These are phyloP conservation scores for Rhagophthalmus giganteus DNA, from an alignment of 2,888 invertebrate genomes.

Conservation along the genomic window DNA sequence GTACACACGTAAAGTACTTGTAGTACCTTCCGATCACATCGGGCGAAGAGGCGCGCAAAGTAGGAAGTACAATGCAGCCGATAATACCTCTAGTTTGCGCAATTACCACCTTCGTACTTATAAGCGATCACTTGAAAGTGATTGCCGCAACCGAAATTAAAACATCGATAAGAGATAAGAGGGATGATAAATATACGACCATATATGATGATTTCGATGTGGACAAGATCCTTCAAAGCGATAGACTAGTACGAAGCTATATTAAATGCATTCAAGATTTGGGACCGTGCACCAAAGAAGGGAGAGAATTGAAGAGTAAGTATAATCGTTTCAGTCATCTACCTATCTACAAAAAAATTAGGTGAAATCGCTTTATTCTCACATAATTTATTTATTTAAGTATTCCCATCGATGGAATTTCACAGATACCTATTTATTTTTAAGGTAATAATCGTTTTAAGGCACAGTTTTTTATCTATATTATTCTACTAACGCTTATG, in stretches of 20 bases:
- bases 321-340: background rate
- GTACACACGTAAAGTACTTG: too few relatives aligned
- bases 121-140: conserved; percentile 52
- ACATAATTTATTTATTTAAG: background rate
- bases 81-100: conserved; percentile 17
- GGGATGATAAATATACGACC: conserved; percentile 57
- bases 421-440: background rate
- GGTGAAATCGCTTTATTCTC: background rate
- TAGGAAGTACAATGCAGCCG: too few relatives aligned
- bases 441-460: too few relatives aligned
- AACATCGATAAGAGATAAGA: background rate
- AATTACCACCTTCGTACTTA: conserved; percentile 47
- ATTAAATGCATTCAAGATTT: conserved; percentile 65
- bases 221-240: conserved; percentile 64
- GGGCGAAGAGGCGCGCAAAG: too few relatives aligned
- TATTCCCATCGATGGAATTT: background rate
- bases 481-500: too few relatives aligned
- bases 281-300: conserved; percentile 67
- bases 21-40: too few relatives aligned
- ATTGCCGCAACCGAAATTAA: conserved; percentile 45
- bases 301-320: conserved; percentile 58
- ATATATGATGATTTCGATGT: conserved; percentile 69
- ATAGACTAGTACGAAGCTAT: conserved; percentile 65
- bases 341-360: background rate
- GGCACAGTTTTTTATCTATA: too few relatives aligned